Conservation (phyloP, 2,888 invertebrate genomes). For the Mythimna ferrago region DNA sequence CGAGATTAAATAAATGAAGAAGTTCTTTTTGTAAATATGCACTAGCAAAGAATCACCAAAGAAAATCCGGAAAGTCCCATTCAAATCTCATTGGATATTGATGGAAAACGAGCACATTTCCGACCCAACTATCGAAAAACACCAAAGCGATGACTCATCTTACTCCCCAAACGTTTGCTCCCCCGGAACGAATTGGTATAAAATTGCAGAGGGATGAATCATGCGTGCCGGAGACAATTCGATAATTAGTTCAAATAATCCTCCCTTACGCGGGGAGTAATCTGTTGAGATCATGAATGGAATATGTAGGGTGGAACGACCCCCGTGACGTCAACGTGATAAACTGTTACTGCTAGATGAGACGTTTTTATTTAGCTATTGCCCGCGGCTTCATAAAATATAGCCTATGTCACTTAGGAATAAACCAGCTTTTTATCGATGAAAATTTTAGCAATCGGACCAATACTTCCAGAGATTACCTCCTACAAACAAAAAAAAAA, state of each 20-base stretch:
- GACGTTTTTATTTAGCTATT: slow-evolving; percentile 3
- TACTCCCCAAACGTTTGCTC: slow-evolving; percentile 31
- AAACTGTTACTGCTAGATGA: slow-evolving; percentile 30
- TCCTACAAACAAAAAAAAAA: too few relatives aligned
- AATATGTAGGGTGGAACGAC: slow-evolving; percentile 59
- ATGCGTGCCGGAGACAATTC: slow-evolving; percentile 70
- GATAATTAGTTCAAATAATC: slow-evolving; percentile 76
- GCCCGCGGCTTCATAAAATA: too few relatives aligned
- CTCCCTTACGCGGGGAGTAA: slow-evolving; percentile 55
- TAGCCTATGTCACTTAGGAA: too few relatives aligned
- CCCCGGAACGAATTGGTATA: slow-evolving; percentile 67
- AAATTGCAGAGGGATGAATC: slow-evolving; percentile 71
- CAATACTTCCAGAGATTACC: too few relatives aligned
- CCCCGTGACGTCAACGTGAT: slow-evolving; percentile 53
- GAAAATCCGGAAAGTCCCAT: slow-evolving; percentile 33
- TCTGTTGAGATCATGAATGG: slow-evolving; percentile 66
- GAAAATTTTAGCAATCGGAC: too few relatives aligned
- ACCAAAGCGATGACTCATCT: slow-evolving; percentile 69
- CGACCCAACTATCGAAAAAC: slow-evolving; percentile 57
- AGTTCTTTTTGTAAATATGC: background rate
- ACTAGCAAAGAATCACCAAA: background rate
- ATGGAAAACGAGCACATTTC: slow-evolving; percentile 41
- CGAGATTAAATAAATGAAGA: too few relatives aligned
- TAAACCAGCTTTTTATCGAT: too few relatives aligned
- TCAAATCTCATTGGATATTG: slow-evolving; percentile 52